A percentile compares a stretch with the other conserved stretches of the same genome.
phyloP scores from a whole-genome alignment of 2,888 invertebrate genomes.

The Lissonota sp. region DNA sequence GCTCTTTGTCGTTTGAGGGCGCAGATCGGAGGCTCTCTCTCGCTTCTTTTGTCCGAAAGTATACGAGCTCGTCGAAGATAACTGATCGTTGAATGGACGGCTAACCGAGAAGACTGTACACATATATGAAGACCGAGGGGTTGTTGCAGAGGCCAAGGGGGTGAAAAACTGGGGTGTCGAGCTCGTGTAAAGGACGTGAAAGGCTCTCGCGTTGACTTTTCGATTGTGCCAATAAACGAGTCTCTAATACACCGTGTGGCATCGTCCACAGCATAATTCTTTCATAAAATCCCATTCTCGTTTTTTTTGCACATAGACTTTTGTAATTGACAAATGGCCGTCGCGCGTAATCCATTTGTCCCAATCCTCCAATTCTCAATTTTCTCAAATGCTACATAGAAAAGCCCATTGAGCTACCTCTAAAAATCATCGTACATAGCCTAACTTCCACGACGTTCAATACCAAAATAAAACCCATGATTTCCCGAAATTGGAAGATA shows the following conservation, averaged over 20 bases:
- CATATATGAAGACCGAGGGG: not conserved
- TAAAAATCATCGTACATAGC: no score
- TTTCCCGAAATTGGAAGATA: no score
- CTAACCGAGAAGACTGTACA: constrained; percentile 19
- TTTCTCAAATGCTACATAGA: no score
- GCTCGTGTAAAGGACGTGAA: constrained; percentile 33
- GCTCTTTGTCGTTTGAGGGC: constrained; percentile 41
- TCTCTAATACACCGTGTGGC: constrained; percentile 16
- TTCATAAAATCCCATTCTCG: not conserved
- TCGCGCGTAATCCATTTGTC: not conserved
- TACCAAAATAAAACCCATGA: no score
- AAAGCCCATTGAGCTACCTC: no score
- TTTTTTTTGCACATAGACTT: not conserved
- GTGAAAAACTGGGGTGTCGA: constrained; percentile 20
- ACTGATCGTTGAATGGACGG: constrained; percentile 51
- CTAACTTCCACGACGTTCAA: no score
- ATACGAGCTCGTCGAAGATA: constrained; percentile 49
- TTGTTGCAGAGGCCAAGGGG: not conserved
- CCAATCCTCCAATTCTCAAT: not conserved
- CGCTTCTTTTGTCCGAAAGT: constrained; percentile 41
- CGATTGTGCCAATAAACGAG: constrained; percentile 46
- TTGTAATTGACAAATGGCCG: not conserved
- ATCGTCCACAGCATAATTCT: not conserved
- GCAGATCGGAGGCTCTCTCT: constrained; percentile 13
- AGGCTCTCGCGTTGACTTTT: constrained; percentile 49